Evolutionary conservation across 2,888 invertebrate species (phyloP), one percentile per base, ranked within the genome.

Genomic region (Agrenia bidenticulata): DNA sequence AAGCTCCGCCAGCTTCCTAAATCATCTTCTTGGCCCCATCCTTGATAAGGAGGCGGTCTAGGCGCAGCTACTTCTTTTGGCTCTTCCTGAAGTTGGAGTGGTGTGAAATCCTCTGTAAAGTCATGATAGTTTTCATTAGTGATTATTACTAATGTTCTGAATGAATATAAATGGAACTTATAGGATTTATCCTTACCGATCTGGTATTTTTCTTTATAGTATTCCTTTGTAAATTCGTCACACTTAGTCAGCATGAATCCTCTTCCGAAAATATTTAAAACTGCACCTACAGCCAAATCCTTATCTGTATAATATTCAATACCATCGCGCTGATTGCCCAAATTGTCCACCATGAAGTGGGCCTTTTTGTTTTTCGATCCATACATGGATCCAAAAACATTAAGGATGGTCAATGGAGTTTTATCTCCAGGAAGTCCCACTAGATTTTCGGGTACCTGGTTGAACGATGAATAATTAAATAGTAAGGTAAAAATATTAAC

Each of bases 21-120:
- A 0, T 94, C 94, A 79, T 95, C 94, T 68, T 92, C 92, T 78
- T 91, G 89, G 0, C 95, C 95, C 80, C 88, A 93, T 2, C 71
- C 71, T 13, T 62, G 94, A 86, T 91, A 94, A 0, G 94, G 94
- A 0, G 94, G 94, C 51, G 89, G 78, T 77, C 71, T 73, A 4
- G 73, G 70, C 72, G 84, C 80, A 1, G 85, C 80, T 23, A 83
- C 80, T 54, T 64, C 59, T 55, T 71, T 72, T 23, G 73, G 73
- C 13, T 54, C 17, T 77, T 56, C 80, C 76, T 69, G 61, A 21
- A 75, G 53, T 23, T 73, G 68, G 32, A 87, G 78, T 0, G 88
- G 85, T 2, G 84, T 85, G 77, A 90, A 89, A 60, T 87, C 84
- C 77, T 87, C 87, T 81, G 81, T 7, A 51, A 51, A 24, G 9